phyloP scores from a whole-genome alignment of 2,888 invertebrate genomes.

The Peribatodes rhomboidaria region DNA sequence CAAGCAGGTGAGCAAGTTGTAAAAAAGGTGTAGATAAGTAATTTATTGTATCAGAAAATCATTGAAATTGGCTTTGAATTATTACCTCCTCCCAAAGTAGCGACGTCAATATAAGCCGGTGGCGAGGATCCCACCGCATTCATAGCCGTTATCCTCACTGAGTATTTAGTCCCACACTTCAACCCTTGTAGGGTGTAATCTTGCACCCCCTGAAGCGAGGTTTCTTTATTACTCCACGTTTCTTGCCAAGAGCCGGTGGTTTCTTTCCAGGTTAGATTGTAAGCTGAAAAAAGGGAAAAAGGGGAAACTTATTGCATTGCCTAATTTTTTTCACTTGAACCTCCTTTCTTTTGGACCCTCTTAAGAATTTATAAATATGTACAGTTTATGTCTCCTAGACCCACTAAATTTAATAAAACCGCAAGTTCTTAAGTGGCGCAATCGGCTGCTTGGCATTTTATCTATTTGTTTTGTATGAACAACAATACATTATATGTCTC shows the following conservation, averaged over 20 bases:
- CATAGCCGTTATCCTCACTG: constrained; percentile 92
- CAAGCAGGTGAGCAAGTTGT: too few relatives aligned
- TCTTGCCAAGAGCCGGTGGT: constrained; percentile 82
- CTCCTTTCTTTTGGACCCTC: too few relatives aligned
- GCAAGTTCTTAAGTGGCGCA: too few relatives aligned
- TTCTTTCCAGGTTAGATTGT: constrained; percentile 83
- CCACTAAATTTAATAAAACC: too few relatives aligned
- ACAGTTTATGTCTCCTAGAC: too few relatives aligned
- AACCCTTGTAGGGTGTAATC: constrained; percentile 90
- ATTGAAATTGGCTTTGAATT: constrained; percentile 44
- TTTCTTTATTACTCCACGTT: constrained; percentile 89
- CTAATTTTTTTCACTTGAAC: too few relatives aligned
- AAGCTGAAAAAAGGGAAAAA: constrained; percentile 64
- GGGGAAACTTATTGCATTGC: neutral
- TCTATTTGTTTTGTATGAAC: too few relatives aligned
- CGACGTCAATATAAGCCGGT: constrained; percentile 87
- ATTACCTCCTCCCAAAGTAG: constrained; percentile 87
- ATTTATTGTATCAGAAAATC: too few relatives aligned
- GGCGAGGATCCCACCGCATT: constrained; percentile 93
- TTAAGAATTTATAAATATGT: too few relatives aligned
- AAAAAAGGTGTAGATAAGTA: too few relatives aligned
- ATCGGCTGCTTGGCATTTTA: too few relatives aligned
- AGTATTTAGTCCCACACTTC: constrained; percentile 94
- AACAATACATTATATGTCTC: neutral
- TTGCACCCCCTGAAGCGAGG: constrained; percentile 81